Base-by-base conservation (phyloP, 2,888 invertebrate species). In the Ormia ochracea region DNA sequence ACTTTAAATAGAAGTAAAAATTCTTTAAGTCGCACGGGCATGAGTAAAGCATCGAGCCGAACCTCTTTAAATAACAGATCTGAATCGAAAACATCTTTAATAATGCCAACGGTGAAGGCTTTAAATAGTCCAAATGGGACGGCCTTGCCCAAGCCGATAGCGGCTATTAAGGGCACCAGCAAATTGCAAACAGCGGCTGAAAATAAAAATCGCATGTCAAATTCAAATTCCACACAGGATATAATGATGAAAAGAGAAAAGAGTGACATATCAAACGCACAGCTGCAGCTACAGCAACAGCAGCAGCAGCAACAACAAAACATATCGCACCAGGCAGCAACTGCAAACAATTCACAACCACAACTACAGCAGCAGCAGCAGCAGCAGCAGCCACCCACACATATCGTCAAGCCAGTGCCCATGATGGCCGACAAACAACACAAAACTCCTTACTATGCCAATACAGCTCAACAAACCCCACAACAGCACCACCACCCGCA, bases 91-190 rank as follows among this genome's bases (percentile, higher is more conserved):
- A 83, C 86, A 14, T 89, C 88, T n/a, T 75, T 88, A 9, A 87
- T 87, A 52, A 83, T 84, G 78, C 82, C 86, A 3, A 81, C 84
- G 21, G 75, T 78, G 5, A 85, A 84, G 61, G 31, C 83, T 9
- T 66, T 87, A n/a, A 84, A 84, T 9, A 86, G 87, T 75, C 86
- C 88, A 23, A 85, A 76, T 65, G 82, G 84, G 4, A 81, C 83
- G 1, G 88, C 91, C 17, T 95, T 97, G 84, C 96, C 97, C 0
- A 97, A 97, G 89, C 97, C 97, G 1, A 96, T 96, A 48, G 96
- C 96, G 7, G 95, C 96, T 73, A 95, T 97, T 31, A 97, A 97
- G 91, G 97, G 96, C 81, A 96, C 95, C 23, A 94, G 94, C 81
- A 96, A 96, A 89, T 83, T 90, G 91, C 92, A 82, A 91, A 92